Percentiles rank a stretch among this genome's conserved stretches.
phyloP scores from a whole-genome alignment of 2,797 vertebrate genomes.

The Perodicticus potto region DNA sequence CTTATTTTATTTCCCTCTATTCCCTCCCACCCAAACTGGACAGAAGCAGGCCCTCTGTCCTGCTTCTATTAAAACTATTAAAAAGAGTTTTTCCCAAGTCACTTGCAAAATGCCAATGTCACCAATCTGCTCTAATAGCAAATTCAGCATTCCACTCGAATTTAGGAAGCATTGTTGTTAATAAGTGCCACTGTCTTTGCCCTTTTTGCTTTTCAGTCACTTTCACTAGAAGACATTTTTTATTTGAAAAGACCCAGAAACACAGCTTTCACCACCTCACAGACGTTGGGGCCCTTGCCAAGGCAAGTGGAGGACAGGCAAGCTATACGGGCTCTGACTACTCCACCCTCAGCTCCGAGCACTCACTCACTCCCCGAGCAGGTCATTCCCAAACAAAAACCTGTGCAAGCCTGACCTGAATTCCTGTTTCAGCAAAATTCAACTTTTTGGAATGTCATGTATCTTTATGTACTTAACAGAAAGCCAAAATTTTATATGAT shows the following conservation, averaged over 20 bases:
- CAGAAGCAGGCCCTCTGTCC: background rate
- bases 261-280: background rate
- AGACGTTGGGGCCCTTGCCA: background rate
- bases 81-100: background rate
- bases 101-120: slow-evolving; percentile 35
- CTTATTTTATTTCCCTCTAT: slow-evolving; percentile 5
- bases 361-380: background rate
- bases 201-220: background rate
- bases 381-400: background rate
- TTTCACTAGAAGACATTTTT: background rate
- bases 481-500: background rate
- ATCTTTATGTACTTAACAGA: background rate
- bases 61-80: background rate
- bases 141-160: slow-evolving; percentile 13
- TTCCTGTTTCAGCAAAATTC: slow-evolving; percentile 32
- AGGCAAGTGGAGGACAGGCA: background rate
- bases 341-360: accelerated
- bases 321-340: background rate
- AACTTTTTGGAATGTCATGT: background rate
- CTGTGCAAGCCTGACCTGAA: background rate
- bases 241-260: background rate
- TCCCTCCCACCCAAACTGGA: background rate
- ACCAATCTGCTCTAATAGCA: background rate
- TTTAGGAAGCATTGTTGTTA: background rate
- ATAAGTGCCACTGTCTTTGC: background rate